Conservation (phyloP, 92 coral and sea anemone genomes). For the Galaxea fascicularis region DNA sequence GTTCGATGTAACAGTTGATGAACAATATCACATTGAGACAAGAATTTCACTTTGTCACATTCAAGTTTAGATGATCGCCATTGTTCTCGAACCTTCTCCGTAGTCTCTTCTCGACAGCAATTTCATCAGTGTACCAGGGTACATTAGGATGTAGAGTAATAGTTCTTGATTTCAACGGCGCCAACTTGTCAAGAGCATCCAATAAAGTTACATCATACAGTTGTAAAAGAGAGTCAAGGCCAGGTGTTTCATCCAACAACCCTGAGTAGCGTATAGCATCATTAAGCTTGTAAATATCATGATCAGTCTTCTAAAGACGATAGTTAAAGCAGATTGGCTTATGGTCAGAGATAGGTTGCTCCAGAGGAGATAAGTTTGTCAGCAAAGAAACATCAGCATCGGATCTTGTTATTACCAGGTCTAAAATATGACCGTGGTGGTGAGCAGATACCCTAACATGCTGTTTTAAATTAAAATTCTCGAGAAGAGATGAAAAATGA, state of each 20-base stretch:
- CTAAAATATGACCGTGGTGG: not conserved
- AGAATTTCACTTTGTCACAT: constrained; percentile 47
- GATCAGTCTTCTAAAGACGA: no score
- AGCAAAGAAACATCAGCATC: not conserved
- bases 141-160: constrained; percentile 44
- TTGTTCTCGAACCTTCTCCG: constrained; percentile 30
- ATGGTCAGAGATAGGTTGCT: not conserved
- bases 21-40: not conserved
- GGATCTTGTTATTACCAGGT: not conserved
- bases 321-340: not conserved
- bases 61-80: no score
- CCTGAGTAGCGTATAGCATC: not conserved
- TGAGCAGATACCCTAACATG: not conserved
- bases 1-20: no score
- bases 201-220: constrained; percentile 40
- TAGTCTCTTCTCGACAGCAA: constrained; percentile 24
- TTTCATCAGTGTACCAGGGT: constrained; percentile 54
- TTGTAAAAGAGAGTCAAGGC: not conserved
- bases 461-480: not conserved
- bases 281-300: not conserved
- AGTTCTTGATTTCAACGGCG: constrained; percentile 41
- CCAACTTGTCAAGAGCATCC: constrained; percentile 18
- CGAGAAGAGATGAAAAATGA: no score
- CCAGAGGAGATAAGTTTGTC: not conserved
- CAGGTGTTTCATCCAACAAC: not conserved